These are phyloP conservation scores for Metacarcinus magister DNA, from an alignment of 2,888 invertebrate species.

Conservation along the genomic window DNA sequence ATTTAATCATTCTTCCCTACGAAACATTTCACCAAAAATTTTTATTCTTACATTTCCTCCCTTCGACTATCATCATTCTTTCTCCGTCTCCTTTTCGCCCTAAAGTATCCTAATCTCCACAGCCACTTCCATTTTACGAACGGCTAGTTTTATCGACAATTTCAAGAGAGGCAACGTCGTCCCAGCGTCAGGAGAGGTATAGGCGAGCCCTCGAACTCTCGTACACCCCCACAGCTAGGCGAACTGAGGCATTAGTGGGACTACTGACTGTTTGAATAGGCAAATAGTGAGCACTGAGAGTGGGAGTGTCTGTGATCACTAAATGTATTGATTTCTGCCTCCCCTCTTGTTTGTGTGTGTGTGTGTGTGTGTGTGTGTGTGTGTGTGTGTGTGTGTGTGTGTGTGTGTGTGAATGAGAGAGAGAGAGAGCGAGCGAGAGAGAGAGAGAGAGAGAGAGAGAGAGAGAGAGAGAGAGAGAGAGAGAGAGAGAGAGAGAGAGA, in stretches of 20 bases:
- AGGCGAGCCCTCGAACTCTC: not conserved
- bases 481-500: slow-evolving; percentile 48
- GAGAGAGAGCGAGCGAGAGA: no score
- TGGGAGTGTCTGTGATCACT: slow-evolving; percentile 13
- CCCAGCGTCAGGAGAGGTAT: not conserved
- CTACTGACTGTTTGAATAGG: not conserved
- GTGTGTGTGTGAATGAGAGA: no score
- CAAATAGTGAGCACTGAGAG: slow-evolving; percentile 31
- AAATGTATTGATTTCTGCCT: not conserved
- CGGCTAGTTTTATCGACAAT: slow-evolving; percentile 54
- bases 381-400: not conserved
- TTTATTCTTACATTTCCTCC: not conserved
- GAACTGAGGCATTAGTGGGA: not conserved
- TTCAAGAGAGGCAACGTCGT: slow-evolving; percentile 31
- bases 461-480: slow-evolving; percentile 48
- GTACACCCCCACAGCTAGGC: not conserved
- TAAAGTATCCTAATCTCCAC: slow-evolving; percentile 32
- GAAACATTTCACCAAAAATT: not conserved
- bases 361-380: slow-evolving; percentile 29
- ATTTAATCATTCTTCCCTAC: not conserved
- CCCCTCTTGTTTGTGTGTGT: not conserved
- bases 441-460: slow-evolving; percentile 35
- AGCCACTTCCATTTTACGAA: slow-evolving; percentile 66
- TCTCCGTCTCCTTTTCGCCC: not conserved
- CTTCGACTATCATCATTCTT: not conserved